Percentiles rank a stretch among this genome's conserved stretches.
These are phyloP conservation scores for Pseudomyrmex dendroicus DNA, from an alignment of 1,140 invertebrate genomes.

Conservation along the genomic window DNA sequence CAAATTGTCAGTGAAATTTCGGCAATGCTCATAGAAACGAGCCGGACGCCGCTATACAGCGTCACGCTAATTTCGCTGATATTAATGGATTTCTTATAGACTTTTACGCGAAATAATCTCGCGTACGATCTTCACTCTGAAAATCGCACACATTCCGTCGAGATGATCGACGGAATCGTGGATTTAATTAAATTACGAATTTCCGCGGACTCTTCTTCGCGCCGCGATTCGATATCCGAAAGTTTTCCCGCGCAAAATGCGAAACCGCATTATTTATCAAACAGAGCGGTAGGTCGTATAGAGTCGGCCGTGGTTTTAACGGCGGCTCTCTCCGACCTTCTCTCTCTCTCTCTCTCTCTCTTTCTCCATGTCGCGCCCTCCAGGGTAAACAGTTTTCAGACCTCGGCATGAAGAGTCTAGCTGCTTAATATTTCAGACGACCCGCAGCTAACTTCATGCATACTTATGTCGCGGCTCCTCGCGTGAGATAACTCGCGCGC, in stretches of 20 bases:
- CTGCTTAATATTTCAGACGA: conserved; percentile 83
- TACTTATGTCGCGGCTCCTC: conserved; percentile 79
- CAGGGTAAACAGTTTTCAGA: conserved; percentile 77
- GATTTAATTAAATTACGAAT: conserved; percentile 3
- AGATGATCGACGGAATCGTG: not conserved
- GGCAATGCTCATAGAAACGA: not conserved
- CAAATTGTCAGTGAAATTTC: conserved; percentile 37
- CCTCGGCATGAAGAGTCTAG: conserved; percentile 63
- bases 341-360: conserved; percentile 7
- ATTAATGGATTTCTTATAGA: too few relatives aligned
- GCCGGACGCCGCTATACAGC: not conserved
- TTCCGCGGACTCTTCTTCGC: conserved; percentile 6
- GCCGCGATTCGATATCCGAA: conserved; percentile 60
- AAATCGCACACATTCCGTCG: not conserved
- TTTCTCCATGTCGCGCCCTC: conserved; percentile 39
- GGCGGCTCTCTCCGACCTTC: conserved; percentile 11
- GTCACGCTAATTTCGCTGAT: not conserved
- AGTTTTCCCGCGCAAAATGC: conserved; percentile 77
- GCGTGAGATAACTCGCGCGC: conserved; percentile 54
- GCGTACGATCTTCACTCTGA: too few relatives aligned
- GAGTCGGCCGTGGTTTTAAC: conserved; percentile 65
- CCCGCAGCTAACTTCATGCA: conserved; percentile 81
- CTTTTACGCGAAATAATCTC: not conserved
- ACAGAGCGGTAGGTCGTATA: conserved; percentile 68
- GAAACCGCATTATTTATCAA: conserved; percentile 82